Conservation (phyloP, 2,797 vertebrate species). For the Vipera latastei region DNA sequence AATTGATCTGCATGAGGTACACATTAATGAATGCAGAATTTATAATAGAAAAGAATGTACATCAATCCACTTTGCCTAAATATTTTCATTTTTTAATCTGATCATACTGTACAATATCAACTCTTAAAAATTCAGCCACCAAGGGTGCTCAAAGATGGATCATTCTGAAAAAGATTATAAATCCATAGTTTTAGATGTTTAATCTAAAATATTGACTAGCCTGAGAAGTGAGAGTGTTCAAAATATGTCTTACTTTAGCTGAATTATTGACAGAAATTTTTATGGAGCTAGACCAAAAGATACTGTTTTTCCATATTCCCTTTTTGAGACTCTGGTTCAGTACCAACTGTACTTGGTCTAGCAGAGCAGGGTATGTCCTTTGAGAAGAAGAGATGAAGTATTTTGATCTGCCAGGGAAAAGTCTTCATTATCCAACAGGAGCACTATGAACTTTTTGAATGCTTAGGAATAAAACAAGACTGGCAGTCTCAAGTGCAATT, state of each 20-base stretch:
- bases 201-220: not conserved
- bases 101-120: not conserved
- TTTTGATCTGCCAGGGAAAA: not conserved
- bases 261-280: not conserved
- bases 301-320: not conserved
- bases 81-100: not conserved
- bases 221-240: not conserved
- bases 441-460: not conserved
- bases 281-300: not conserved
- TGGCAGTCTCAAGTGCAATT: slow-evolving; percentile 47
- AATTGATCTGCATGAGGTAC: not conserved
- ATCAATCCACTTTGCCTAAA: not conserved
- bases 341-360: not conserved
- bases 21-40: not conserved
- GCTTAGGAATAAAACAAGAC: slow-evolving; percentile 31
- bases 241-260: not conserved
- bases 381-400: not conserved
- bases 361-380: not conserved
- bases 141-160: not conserved
- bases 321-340: not conserved
- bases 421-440: not conserved
- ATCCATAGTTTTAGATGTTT: not conserved
- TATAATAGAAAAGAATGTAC: not conserved
- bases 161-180: not conserved
- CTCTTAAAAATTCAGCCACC: too few relatives aligned